Base-by-base conservation (phyloP, 2,113 vertebrate genomes). In the Chloropsis cyanopogon region DNA sequence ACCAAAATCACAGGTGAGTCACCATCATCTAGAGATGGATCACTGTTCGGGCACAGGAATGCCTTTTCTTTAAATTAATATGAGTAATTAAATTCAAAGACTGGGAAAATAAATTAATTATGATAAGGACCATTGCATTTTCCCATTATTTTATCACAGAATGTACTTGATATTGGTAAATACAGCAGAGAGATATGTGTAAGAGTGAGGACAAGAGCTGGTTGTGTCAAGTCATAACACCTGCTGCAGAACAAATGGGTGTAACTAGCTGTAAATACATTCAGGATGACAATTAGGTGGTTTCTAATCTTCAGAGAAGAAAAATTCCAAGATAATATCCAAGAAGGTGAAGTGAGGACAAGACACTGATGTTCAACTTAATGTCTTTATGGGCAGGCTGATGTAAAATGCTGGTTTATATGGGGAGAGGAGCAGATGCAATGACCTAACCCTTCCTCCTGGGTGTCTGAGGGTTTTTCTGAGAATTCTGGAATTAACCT, bases 281-380 rank as follows among this genome's bases (percentile, higher is more conserved):
- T 68, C 41, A 33, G 61, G 65, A 60, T 86, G 86, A 72, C 93
- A 91, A 95, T 82, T 35, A 95, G 47, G 79, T 81, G 86, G 47
- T 92, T 95, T 92, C 69, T 88, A 86, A 86, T 56, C 86, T 83
- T 54, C 33, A 50, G 76, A 86, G 92, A 46, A 86, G 20, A 54
- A 54, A 65, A 64, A 9, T 53, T 92, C 23, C 50, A 63, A 85
- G 50, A 53, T 82, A 82, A 65, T 68, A 88, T 46, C 52, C 66
- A 66, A 44, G 69, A 63, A 88, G 73, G 50, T 86, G 39, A 93
- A 46, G 33, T 66, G 39, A 93, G 90, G 92, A 70, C 71, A 92
- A 83, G 64, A 86, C 37, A 77, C 33, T 16, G 10, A 56, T 47
- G 29, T 70, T 86, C 23, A 59, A 1, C 35, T n/a, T 42, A 71